Base-by-base conservation (phyloP, 2,113 vertebrate genomes). In the Cebus imitator region DNA sequence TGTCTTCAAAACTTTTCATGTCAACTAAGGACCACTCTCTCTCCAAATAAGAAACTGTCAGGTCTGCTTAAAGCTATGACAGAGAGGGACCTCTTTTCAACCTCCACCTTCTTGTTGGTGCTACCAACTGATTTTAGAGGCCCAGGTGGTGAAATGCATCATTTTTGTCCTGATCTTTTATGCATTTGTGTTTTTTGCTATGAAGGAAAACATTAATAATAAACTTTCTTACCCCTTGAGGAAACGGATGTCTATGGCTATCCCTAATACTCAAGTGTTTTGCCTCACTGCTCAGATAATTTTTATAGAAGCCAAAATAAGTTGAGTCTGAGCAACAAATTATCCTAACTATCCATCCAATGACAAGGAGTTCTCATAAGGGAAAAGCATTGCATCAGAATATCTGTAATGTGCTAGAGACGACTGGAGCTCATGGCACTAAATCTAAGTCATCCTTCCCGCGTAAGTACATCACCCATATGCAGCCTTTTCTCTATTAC, bases 1-100 rank as follows among this genome's bases (percentile, higher is more conserved):
- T 97, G 97, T 98, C 98, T 73, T 98, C 97, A 98, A 97, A 98
- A 98, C 98, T 98, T 98, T 96, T 98, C 97, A 98, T 92, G 89
- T 99, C 98, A 97, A 98, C 98, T 97, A 98, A 98, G 98, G 97
- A 98, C 98, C 98, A 97, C 98, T 97, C 98, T 98, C 78, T 18
- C 55, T 98, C 96, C 97, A 97, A 98, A 98, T 96, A 97, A 98
- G 97, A 98, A 94, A 87, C 97, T 98, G 98, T 99, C 98, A 98
- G 91, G 97, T 98, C 97, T 94, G 40, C 90, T 98, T 97, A 99
- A 98, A 98, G 96, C 93, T 87, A 91, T 78, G 7, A 30, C 48
- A 37, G 66, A 80, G 20, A 48, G 52, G 90, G 91, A 72, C 82
- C 80, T 61, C 91, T 73, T 95, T 97, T 66, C 2, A 8, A 93